Evolutionary conservation across 2,888 invertebrate genomes (phyloP), one percentile per base, ranked within the genome.

Genomic region (Drosophila longiperda): DNA sequence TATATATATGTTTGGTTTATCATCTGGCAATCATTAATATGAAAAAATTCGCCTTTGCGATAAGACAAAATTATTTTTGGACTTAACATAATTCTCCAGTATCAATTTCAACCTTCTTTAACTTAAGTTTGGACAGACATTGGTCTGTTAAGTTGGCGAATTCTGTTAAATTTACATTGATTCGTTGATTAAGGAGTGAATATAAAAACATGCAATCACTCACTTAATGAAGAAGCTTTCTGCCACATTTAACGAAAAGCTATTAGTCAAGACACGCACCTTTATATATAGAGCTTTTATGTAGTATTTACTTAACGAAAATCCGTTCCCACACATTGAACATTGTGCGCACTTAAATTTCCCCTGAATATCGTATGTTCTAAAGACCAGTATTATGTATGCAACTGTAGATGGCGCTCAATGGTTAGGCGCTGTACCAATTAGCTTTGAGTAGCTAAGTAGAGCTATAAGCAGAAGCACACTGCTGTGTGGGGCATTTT

Each of bases 331-430:
- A 15, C 15, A 15, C 1, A 15, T 15, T 15, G 4, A 15, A 45
- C 4, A 45, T 23, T 23, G 4, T 7, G 23, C 1, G 7, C 8
- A 23, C 0, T 8, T 23, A 17, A 8, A 53, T 38, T 64, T 64
- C 49, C 53, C 60, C 12, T 5, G 45, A 36, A 57, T 80, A 75
- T 75, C 80, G 76, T 80, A 42, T 48, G 80, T 15, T 4, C 69
- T 69, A 80, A 75, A 59, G 3, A 9, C 68, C 58, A 5, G 4
- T 70, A 38, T 74, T 33, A 3, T 12, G n/a, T 8, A 23, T 15
- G 2, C 3, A 17, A 4, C 7, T 23, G n/a, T 20, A 45, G 20
- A 36, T 1, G 12, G 17, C 60, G 34, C 42, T 29, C 0, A 34
- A 8, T 5, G 4, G 0, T 12, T 2, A 4, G 0, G 1, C 1